phyloP scores from a whole-genome alignment of 2,113 vertebrate genomes.

The Toxotes chatareus region DNA sequence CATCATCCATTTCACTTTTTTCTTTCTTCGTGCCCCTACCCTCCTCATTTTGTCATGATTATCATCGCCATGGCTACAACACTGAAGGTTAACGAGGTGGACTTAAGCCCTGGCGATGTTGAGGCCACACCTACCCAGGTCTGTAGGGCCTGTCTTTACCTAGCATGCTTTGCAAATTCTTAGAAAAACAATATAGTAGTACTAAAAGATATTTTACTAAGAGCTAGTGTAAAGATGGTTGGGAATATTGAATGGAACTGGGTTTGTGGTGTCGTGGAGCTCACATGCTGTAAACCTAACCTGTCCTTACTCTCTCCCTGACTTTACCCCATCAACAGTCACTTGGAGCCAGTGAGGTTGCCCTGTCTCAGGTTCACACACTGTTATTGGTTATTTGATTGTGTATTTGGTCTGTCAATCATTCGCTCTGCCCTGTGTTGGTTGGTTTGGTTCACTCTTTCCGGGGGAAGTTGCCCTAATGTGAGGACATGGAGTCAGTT shows the following conservation, averaged over 20 bases:
- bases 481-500: constrained; percentile 24
- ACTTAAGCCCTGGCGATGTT: constrained; percentile 79
- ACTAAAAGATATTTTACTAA: not conserved
- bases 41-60: constrained; percentile 80
- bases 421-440: constrained; percentile 27
- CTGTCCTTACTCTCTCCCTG: constrained; percentile 57
- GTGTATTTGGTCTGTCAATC: constrained; percentile 58
- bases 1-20: constrained; percentile 87
- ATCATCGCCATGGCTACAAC: constrained; percentile 73
- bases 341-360: constrained; percentile 59
- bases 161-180: constrained; percentile 65
- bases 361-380: constrained; percentile 69
- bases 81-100: constrained; percentile 84
- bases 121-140: constrained; percentile 82
- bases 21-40: constrained; percentile 59
- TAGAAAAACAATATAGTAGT: not conserved
- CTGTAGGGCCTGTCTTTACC: constrained; percentile 83
- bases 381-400: constrained; percentile 48
- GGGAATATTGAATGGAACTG: not conserved
- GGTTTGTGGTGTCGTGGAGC: constrained; percentile 11
- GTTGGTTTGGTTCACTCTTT: constrained; percentile 43
- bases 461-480: constrained; percentile 42
- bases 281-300: constrained; percentile 41
- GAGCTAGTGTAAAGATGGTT: not conserved
- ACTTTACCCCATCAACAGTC: constrained; percentile 55